These are phyloP conservation scores for Cricetomys ansorgei DNA, from an alignment of 2,113 vertebrate species.

Conservation along the genomic window DNA sequence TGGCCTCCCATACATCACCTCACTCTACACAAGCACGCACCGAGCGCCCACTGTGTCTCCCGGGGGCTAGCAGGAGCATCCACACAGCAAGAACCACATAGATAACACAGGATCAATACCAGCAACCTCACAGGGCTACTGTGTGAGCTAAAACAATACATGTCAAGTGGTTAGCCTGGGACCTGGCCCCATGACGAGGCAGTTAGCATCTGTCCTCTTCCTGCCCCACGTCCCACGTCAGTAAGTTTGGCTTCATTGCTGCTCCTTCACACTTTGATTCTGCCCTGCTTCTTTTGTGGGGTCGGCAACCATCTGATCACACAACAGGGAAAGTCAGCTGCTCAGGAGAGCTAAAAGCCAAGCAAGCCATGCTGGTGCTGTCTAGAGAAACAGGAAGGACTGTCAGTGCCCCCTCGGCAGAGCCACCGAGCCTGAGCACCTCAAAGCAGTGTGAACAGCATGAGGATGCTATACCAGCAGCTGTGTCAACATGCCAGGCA, in stretches of 20 bases:
- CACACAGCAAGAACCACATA: neutral
- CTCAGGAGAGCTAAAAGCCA: neutral
- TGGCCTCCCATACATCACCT: neutral
- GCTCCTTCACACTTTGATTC: neutral
- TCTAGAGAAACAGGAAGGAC: neutral
- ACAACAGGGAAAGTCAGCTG: neutral
- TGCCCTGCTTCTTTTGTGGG: neutral
- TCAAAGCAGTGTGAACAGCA: neutral
- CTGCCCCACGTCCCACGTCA: neutral
- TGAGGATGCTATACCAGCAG: accelerated
- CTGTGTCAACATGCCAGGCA: accelerated
- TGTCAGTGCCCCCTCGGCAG: neutral
- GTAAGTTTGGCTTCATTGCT: neutral
- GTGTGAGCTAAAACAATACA: neutral
- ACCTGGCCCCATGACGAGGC: neutral
- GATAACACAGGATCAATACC: neutral
- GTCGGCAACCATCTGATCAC: neutral
- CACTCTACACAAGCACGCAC: accelerated
- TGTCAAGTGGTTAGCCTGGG: neutral
- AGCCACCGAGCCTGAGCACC: neutral
- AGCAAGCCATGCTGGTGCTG: accelerated
- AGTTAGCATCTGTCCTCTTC: no score
- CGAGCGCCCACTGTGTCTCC: neutral
- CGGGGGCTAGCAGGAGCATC: no score
- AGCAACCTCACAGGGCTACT: accelerated